Percentiles rank a stretch among this genome's conserved stretches.
Conservation (phyloP, 2,113 vertebrate genomes). For the Poecilia latipinna region DNA sequence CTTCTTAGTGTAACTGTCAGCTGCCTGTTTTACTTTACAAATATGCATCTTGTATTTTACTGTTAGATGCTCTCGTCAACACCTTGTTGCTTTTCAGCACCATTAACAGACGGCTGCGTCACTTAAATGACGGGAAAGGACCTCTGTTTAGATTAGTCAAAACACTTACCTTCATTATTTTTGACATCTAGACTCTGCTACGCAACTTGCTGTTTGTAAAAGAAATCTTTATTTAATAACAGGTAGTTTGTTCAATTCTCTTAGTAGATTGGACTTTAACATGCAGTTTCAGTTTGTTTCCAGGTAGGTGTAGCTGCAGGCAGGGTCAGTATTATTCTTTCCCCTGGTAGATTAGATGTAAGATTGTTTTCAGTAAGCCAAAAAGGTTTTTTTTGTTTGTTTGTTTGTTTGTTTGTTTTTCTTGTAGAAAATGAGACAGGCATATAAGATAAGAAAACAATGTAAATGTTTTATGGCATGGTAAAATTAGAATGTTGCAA, state of each 20-base stretch:
- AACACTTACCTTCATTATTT: constrained; percentile 18
- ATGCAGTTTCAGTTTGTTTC: too few relatives aligned
- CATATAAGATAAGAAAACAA: too few relatives aligned
- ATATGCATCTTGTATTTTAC: constrained; percentile 73
- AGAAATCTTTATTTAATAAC: neutral
- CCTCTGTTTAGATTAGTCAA: constrained; percentile 36
- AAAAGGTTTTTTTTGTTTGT: too few relatives aligned
- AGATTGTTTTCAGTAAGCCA: too few relatives aligned
- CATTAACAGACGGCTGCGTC: constrained; percentile 60
- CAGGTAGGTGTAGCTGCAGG: too few relatives aligned
- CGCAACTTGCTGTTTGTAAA: neutral
- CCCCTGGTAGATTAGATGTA: too few relatives aligned
- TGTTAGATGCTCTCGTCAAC: constrained; percentile 56
- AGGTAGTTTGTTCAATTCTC: neutral
- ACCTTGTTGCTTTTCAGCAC: constrained; percentile 45
- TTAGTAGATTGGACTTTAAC: neutral
- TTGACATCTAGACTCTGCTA: neutral
- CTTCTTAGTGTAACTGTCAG: constrained; percentile 81
- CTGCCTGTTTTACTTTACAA: constrained; percentile 77
- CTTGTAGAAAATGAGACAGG: too few relatives aligned
- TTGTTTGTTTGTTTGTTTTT: too few relatives aligned
- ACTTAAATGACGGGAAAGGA: constrained; percentile 58
- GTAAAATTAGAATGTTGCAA: too few relatives aligned
- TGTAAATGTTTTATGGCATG: too few relatives aligned
- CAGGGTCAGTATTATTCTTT: too few relatives aligned